A percentile compares a stretch with the other conserved stretches of the same genome.
These are phyloP conservation scores for Sitta europaea DNA, from an alignment of 2,113 vertebrate genomes.

Conservation along the genomic window DNA sequence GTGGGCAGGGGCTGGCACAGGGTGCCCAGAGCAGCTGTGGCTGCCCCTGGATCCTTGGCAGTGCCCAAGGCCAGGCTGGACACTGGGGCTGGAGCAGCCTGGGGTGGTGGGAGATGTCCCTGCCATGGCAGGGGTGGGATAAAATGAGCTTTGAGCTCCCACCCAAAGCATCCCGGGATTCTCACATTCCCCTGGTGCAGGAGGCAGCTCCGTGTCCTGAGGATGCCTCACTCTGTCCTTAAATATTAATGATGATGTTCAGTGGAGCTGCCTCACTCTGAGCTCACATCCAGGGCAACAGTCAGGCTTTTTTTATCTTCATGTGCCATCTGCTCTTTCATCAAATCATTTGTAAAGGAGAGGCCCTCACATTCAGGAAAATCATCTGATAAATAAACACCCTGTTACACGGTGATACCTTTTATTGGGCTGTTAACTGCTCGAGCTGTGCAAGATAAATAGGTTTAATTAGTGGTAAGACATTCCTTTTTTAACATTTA, in stretches of 20 bases:
- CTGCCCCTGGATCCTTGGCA: too few relatives aligned
- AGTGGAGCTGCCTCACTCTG: background rate
- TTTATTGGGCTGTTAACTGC: background rate
- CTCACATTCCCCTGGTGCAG: rapidly evolving
- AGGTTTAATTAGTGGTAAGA: background rate
- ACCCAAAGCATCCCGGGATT: background rate
- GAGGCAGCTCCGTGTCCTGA: background rate
- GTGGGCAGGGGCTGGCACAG: too few relatives aligned
- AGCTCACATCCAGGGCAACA: background rate
- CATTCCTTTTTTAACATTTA: background rate
- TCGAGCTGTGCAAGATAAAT: background rate
- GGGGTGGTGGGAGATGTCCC: background rate
- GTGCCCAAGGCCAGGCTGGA: background rate
- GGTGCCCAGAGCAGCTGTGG: too few relatives aligned
- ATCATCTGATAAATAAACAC: background rate
- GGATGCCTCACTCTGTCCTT: background rate
- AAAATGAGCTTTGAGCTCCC: rapidly evolving
- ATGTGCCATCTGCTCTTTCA: background rate
- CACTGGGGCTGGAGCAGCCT: background rate
- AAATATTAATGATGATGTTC: background rate
- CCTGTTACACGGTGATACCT: background rate
- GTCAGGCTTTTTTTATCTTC: background rate
- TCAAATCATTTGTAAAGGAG: background rate
- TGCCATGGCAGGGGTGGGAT: rapidly evolving
- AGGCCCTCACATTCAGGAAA: background rate